phyloP scores from a whole-genome alignment of 1,140 invertebrate species.

The Drosophila mayri region DNA sequence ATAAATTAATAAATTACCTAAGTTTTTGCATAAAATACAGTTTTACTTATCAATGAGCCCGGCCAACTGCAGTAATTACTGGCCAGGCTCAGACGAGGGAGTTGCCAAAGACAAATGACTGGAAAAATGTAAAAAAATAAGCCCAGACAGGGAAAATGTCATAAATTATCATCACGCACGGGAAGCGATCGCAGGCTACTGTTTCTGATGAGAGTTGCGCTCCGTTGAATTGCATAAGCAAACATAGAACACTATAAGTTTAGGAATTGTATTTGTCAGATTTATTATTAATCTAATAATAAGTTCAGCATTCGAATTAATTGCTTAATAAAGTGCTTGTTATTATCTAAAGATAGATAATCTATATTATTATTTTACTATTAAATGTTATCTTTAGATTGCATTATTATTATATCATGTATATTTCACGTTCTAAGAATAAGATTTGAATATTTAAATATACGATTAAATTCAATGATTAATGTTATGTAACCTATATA shows the following conservation, averaged over 20 bases:
- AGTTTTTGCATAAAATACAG: conserved; percentile 70
- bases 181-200: conserved; percentile 11
- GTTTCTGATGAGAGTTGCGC: conserved; percentile 34
- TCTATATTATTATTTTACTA: not conserved
- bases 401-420: not conserved
- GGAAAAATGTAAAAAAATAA: conserved; percentile 39
- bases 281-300: conserved; percentile 1
- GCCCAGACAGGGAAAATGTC: conserved; percentile 36
- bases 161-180: conserved; percentile 72
- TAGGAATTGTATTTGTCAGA: not conserved
- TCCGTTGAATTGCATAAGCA: conserved; percentile 33
- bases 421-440: not conserved
- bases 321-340: not conserved
- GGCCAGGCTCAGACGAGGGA: conserved; percentile 20
- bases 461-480: conserved; percentile 51
- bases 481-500: conserved; percentile 36
- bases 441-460: not conserved
- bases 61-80: conserved; percentile 64
- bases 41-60: conserved; percentile 74
- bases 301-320: not conserved
- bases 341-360: not conserved
- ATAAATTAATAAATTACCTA: conserved; percentile 80
- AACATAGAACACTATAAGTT: not conserved
- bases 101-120: conserved; percentile 68
- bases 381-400: too few species aligned